Base-by-base conservation (phyloP, 2,797 vertebrate genomes). In the Etheostoma perlongum region DNA sequence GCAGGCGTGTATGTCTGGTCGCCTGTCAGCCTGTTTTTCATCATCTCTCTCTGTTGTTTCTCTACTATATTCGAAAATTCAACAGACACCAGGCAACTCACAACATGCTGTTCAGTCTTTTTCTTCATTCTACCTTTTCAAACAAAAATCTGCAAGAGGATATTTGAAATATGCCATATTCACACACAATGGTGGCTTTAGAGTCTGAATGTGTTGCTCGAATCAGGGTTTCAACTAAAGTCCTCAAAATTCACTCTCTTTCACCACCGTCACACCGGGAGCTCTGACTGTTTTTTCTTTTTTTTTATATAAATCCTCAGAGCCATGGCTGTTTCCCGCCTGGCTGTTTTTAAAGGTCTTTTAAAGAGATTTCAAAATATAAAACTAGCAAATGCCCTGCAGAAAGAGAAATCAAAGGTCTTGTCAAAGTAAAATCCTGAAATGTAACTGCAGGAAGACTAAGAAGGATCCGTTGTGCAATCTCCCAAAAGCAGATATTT, bases 401-500 rank as follows among this genome's bases (percentile, higher is more conserved):
- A 25, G 73, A n/a, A 54, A 36, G 33, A 79, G 25, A 53, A 73
- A 81, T 76, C 71, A 58, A 36, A 72, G 67, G 60, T 72, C 48
- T 25, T 25, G 64, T 48, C 44, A 47, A 27, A 61, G 66, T 44
- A 44, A 80, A 53, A 60, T 48, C 40, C 79, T 65, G 75, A 65
- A 75, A 70, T 62, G 42, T 16, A 72, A 61, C 59, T 67, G 62
- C 76, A 51, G 68, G 78, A 68, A 47, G n/a, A 79, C 82, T 30
- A 71, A 51, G 52, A 77, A 59, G 76, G 70, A 48, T 72, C 61
- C 46, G 19, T 62, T n/a, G 62, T 70, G 67, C 72, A 86, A 67
- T 82, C 79, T 76, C 78, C 72, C 23, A 76, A 78, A 33, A 74
- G 73, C 67, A 78, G 73, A 81, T 75, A 16, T 80, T 69, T 62